Conservation (phyloP, 2,888 invertebrate genomes). For the Leptopilina drosophilae region DNA sequence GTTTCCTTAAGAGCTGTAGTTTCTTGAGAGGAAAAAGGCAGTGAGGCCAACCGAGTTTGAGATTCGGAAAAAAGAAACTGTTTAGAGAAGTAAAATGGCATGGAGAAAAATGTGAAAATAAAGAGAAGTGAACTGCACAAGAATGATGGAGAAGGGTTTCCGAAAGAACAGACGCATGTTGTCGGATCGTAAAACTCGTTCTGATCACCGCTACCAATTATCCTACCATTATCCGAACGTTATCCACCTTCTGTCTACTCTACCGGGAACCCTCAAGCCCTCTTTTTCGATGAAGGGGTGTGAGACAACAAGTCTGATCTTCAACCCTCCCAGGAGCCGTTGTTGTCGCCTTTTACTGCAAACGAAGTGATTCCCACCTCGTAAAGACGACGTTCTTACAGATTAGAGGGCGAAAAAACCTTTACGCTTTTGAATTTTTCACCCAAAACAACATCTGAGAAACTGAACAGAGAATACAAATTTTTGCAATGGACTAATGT, state of each 20-base stretch:
- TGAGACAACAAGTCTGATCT: constrained; percentile 39
- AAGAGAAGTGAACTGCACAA: constrained; percentile 40
- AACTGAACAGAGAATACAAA: neutral
- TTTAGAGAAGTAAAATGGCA: constrained; percentile 44
- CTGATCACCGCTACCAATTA: constrained; percentile 77
- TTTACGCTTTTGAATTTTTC: constrained; percentile 30
- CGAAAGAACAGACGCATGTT: constrained; percentile 69
- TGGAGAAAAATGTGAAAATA: constrained; percentile 48
- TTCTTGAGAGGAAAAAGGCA: constrained; percentile 48
- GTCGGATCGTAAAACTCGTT: constrained; percentile 75
- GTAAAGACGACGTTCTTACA: constrained; percentile 71
- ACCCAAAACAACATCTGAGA: constrained; percentile 15
- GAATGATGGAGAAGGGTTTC: constrained; percentile 36
- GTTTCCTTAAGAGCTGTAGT: constrained; percentile 62
- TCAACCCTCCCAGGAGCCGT: constrained; percentile 58
- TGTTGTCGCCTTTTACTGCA: constrained; percentile 75
- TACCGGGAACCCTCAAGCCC: constrained; percentile 66
- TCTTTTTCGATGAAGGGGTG: constrained; percentile 48
- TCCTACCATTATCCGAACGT: constrained; percentile 75
- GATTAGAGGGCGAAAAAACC: constrained; percentile 61
- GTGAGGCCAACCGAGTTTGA: constrained; percentile 43
- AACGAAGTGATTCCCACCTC: constrained; percentile 76
- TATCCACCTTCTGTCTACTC: constrained; percentile 66
- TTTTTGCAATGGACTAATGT: neutral
- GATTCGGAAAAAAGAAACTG: constrained; percentile 45